Evolutionary conservation across 53 echinoderm and acorn worm genomes (phyloP).

Genomic region (Paracentrotus lividus): DNA sequence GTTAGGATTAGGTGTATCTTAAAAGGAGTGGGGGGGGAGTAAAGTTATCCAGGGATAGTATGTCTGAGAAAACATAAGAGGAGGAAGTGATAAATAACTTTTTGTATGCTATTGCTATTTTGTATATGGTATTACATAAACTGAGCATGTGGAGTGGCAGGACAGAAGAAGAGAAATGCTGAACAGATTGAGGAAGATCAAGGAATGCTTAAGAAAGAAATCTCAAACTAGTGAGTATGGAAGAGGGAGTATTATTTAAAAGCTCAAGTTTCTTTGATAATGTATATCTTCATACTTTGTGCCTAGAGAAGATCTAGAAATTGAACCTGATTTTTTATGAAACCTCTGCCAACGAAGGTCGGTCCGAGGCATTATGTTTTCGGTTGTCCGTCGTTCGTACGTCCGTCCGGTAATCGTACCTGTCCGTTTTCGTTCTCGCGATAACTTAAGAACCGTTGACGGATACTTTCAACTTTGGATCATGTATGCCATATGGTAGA

Average conservation of each 20-base stretch:
- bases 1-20: too few relatives aligned
- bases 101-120: not conserved
- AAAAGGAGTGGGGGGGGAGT: too few relatives aligned
- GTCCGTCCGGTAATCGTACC: not conserved
- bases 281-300: not conserved
- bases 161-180: slow-evolving; percentile 77
- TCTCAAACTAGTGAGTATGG: slow-evolving; percentile 87
- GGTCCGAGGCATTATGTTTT: not conserved
- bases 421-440: not conserved
- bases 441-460: not conserved
- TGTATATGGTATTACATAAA: slow-evolving; percentile 94
- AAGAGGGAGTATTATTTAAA: not conserved
- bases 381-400: not conserved
- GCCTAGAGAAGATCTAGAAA: not conserved
- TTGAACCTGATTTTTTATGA: not conserved
- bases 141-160: slow-evolving; percentile 99
- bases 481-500: not conserved
- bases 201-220: slow-evolving; percentile 92
- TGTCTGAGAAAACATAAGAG: too few relatives aligned
- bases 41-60: too few relatives aligned
- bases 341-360: too few relatives aligned
- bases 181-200: slow-evolving; percentile 81
- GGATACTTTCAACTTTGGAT: not conserved
- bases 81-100: too few relatives aligned
- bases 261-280: not conserved